Evolutionary conservation across 2,797 vertebrate species (phyloP), one percentile per base, ranked within the genome.

Genomic region (Melanotaenia nigrans): DNA sequence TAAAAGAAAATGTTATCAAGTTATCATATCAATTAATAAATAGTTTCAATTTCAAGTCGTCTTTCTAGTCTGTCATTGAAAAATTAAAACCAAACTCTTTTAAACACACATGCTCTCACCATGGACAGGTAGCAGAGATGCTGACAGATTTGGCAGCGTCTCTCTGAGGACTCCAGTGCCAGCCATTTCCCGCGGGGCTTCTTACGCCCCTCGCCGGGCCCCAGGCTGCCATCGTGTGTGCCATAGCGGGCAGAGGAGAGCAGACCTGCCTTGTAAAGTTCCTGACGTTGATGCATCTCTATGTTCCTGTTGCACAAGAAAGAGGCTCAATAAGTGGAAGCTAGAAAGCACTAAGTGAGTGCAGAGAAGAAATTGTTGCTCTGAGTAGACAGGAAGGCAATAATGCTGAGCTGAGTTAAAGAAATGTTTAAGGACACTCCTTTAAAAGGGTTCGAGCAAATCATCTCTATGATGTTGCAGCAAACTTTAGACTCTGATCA

Each of bases 121-220:
- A 99, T 99, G 77, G 98, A 99, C 70, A 99, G 92, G 81, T 99
- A 99, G 92, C 98, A 99, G 75, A 99, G 93, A 89, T 99, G 97
- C 91, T 97, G 97, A 91, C 98, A 99, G 75, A 96, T 96, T 93
- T 99, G 98, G 90, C 98, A 99, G 78, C 98, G 94, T 88, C 98
- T 94, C 94, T 99, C 98, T 0, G 97, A 99, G 0, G 97, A 97
- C 94, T 99, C 98, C 82, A 99, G 90, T 73, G 97, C 96, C 88
- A 96, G 90, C 97, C 97, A 99, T 85, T 99, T 99, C 83, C 91
- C 90, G 0, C 98, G 96, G 83, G 96, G 95, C 90, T 98, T 99
- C 93, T 99, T 99, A 92, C 96, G 97, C 51, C 95, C 95, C 66
- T 98, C 97, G 1, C 85, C 69, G 30, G 92, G 73, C 0, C 89